These are phyloP conservation scores for Clostera curtula DNA, from an alignment of 2,888 invertebrate genomes.

Conservation along the genomic window DNA sequence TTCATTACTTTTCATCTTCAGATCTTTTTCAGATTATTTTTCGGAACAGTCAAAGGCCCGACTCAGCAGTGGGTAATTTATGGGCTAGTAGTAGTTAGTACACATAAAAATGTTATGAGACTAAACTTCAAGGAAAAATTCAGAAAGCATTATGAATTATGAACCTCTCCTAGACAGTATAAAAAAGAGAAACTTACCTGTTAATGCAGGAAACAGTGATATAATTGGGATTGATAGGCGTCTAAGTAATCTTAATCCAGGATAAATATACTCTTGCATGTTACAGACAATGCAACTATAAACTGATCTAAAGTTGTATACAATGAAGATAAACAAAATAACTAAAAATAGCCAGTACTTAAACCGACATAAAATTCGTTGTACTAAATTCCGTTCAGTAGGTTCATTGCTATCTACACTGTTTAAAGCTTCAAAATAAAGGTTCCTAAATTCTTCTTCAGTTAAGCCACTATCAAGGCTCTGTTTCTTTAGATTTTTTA, in stretches of 20 bases:
- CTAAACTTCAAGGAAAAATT: slow-evolving; percentile 3
- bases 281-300: slow-evolving; percentile 81
- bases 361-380: slow-evolving; percentile 5
- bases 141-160: background rate
- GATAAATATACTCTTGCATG: slow-evolving; percentile 87
- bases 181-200: slow-evolving; percentile 66
- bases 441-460: slow-evolving; percentile 76
- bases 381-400: slow-evolving; percentile 2
- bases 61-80: too few species aligned
- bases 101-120: too few species aligned
- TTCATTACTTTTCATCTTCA: too few species aligned
- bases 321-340: slow-evolving; percentile 32
- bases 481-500: slow-evolving; percentile 73
- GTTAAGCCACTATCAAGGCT: slow-evolving; percentile 76
- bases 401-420: slow-evolving; percentile 35
- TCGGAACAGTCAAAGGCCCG: too few species aligned
- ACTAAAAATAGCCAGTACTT: slow-evolving; percentile 18
- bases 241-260: slow-evolving; percentile 83
- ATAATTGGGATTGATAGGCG: slow-evolving; percentile 85
- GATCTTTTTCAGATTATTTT: too few species aligned
- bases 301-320: slow-evolving; percentile 76
- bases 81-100: too few species aligned
- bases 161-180: background rate
- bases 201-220: slow-evolving; percentile 80
- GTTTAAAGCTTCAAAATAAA: slow-evolving; percentile 65